phyloP scores from a whole-genome alignment of 2,113 vertebrate species.

The Callionymus lyra region DNA sequence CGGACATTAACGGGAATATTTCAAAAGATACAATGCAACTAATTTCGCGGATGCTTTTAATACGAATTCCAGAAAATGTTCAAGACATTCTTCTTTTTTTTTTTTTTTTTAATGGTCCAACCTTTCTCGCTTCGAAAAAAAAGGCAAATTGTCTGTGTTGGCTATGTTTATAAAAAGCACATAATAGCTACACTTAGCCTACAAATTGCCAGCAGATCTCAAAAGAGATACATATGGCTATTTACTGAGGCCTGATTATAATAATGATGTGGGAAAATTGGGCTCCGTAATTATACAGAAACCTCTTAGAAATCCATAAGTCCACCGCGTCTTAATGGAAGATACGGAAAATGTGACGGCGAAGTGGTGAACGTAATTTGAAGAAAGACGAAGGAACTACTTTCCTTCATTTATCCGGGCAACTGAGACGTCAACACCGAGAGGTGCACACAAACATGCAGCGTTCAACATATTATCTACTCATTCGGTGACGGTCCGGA shows the following conservation, averaged over 20 bases:
- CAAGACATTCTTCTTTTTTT: slow-evolving; percentile 16
- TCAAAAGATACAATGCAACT: too few species aligned
- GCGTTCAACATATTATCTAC: too few species aligned
- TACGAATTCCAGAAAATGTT: slow-evolving; percentile 32
- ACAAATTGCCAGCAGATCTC: slow-evolving; percentile 54
- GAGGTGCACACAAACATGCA: not conserved
- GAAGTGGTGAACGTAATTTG: slow-evolving; percentile 14
- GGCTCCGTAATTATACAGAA: slow-evolving; percentile 52
- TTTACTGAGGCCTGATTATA: slow-evolving; percentile 47
- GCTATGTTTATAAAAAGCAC: slow-evolving; percentile 50
- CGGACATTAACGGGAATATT: too few species aligned
- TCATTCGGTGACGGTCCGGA: too few species aligned
- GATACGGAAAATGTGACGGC: slow-evolving; percentile 17
- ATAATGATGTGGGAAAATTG: slow-evolving; percentile 52
- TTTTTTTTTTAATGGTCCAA: slow-evolving; percentile 5
- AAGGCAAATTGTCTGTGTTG: slow-evolving; percentile 28
- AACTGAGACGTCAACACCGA: not conserved
- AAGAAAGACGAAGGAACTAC: slow-evolving; percentile 14
- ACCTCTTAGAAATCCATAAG: slow-evolving; percentile 43
- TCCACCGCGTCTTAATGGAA: slow-evolving; percentile 29
- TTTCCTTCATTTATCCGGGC: not conserved
- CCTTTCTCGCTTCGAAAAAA: slow-evolving; percentile 12
- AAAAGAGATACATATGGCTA: slow-evolving; percentile 57
- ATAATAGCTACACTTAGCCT: slow-evolving; percentile 59
- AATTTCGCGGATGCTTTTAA: slow-evolving; percentile 10